These are phyloP conservation scores for Steromphala cineraria DNA, from an alignment of 2,888 invertebrate genomes.

Conservation along the genomic window DNA sequence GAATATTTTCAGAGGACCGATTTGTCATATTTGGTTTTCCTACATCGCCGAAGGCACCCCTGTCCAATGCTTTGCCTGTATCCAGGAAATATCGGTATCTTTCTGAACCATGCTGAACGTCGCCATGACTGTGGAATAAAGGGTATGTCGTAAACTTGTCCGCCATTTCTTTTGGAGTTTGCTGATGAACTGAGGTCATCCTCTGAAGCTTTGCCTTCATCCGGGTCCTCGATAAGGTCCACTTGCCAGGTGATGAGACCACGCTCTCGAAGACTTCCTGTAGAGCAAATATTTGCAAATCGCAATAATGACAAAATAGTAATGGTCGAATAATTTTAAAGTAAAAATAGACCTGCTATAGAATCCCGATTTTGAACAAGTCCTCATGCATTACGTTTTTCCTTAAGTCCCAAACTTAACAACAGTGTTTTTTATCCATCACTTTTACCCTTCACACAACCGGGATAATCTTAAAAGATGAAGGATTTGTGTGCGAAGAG, in stretches of 20 bases:
- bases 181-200: neutral
- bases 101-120: neutral
- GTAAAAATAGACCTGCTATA: too few species aligned
- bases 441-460: too few species aligned
- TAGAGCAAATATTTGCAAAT: too few species aligned
- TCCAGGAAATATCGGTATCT: neutral
- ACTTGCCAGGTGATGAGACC: slow-evolving; percentile 30
- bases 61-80: neutral
- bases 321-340: too few species aligned
- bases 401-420: too few species aligned
- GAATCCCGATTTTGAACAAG: too few species aligned
- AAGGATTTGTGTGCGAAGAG: too few species aligned
- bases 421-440: too few species aligned
- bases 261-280: slow-evolving; percentile 43
- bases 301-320: too few species aligned
- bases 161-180: neutral
- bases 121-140: neutral
- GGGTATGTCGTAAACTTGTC: slow-evolving; percentile 8
- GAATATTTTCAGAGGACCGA: too few species aligned
- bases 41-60: neutral
- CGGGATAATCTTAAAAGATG: too few species aligned
- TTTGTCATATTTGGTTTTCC: neutral
- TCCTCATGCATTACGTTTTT: too few species aligned
- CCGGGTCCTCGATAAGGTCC: neutral
- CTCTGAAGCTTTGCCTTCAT: neutral